Conservation (phyloP, 2,797 vertebrate species). For the Zenarchopterus dispar region DNA sequence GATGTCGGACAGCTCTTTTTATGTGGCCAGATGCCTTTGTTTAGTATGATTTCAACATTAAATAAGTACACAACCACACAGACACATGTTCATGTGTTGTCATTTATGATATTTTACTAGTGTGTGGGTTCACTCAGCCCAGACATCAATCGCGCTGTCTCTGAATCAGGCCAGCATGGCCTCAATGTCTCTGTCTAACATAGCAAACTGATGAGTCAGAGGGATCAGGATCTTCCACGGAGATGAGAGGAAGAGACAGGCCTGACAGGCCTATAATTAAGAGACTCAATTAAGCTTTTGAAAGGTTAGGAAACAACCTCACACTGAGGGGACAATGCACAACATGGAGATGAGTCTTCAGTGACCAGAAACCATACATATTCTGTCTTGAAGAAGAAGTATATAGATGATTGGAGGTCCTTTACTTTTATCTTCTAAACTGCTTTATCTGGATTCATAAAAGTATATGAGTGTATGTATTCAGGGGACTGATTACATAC, state of each 20-base stretch:
- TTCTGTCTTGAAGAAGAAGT: neutral
- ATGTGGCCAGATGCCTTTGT: slow-evolving; percentile 1
- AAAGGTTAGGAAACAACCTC: slow-evolving; percentile 74
- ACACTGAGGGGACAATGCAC: slow-evolving; percentile 47
- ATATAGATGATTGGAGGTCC: neutral
- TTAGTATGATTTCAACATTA: slow-evolving; percentile 2
- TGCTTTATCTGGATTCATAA: slow-evolving; percentile 48
- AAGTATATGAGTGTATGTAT: no score
- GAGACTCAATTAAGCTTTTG: slow-evolving; percentile 84
- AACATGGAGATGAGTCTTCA: slow-evolving; percentile 30
- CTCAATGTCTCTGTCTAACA: slow-evolving; percentile 72
- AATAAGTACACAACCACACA: slow-evolving; percentile 8
- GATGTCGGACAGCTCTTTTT: slow-evolving; percentile 23
- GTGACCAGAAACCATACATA: slow-evolving; percentile 37
- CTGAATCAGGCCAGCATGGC: slow-evolving; percentile 62
- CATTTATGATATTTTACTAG: slow-evolving; percentile 33
- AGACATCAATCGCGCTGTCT: slow-evolving; percentile 73
- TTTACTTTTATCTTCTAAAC: slow-evolving; percentile 12
- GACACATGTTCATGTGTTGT: slow-evolving; percentile 24
- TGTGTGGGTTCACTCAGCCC: slow-evolving; percentile 49
- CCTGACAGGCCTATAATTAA: slow-evolving; percentile 85
- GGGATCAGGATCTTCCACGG: slow-evolving; percentile 81
- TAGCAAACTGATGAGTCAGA: slow-evolving; percentile 80
- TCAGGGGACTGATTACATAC: slow-evolving; percentile 55
- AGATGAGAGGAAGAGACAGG: slow-evolving; percentile 78